Base-by-base conservation (phyloP, 2,888 invertebrate genomes). In the Hololepta plana region DNA sequence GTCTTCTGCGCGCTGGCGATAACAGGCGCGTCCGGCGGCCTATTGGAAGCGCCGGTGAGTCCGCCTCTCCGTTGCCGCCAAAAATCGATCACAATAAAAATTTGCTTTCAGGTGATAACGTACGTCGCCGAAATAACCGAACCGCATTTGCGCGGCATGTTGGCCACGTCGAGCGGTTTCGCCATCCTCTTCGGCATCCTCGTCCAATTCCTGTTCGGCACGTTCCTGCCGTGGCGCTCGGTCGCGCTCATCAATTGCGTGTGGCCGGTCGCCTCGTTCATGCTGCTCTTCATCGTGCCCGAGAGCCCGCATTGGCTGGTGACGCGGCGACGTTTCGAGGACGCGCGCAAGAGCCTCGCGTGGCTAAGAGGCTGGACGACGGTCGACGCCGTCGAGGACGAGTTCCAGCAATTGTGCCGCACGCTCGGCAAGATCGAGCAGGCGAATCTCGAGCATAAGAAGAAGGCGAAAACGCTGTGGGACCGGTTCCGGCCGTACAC, bases 61-160 rank as follows among this genome's bases (percentile, higher is more conserved):
- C n/a, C n/a, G n/a, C n/a, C n/a, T n/a, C n/a, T n/a, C n/a, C n/a
- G n/a, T n/a, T n/a, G n/a, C 17, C n/a, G 17, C 7, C n/a, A n/a
- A n/a, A 7, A 17, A 8, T 17, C 17, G n/a, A 7, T n/a, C 19
- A n/a, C n/a, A n/a, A 29, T 19, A 4, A 15, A 12, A 21, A 12
- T 11, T 26, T 27, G 32, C 33, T 45, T 46, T 14, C 42, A 75
- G 74, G 73, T 80, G 15, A 52, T 82, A 39, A 81, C 81, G 0
- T 84, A 82, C 47, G 80, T 82, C 8, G 80, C 82, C 4, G 82
- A 84, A 57, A 70, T 84, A 25, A 77, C 80, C 1, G 73, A 81
- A 46, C 81, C 82, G 0, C 71, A 76, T 42, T 60, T 81, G 17
- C 64, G 82, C 15, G 82, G 82, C 2, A 62, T 72, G 38, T 55